A percentile compares a stretch with the other conserved stretches of the same genome.
phyloP scores from a whole-genome alignment of 1,140 invertebrate species.

The Drosophila mauritiana region DNA sequence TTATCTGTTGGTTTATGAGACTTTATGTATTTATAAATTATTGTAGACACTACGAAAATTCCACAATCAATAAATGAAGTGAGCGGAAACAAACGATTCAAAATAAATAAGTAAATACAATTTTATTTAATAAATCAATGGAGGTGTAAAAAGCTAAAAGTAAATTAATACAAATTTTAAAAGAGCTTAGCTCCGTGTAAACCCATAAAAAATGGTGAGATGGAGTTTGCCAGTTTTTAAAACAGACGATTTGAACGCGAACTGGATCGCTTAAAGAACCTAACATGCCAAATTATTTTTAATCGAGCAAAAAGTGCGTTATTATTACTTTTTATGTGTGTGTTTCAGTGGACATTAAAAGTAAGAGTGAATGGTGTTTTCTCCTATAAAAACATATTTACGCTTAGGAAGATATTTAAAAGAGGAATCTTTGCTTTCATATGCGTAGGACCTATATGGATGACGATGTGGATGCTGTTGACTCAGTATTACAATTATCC shows the following conservation, averaged over 20 bases:
- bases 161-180: background rate
- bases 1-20: conserved; percentile 24
- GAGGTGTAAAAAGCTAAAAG: background rate
- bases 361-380: background rate
- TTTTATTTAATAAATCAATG: background rate
- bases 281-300: background rate
- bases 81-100: background rate
- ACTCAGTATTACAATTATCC: conserved; percentile 40
- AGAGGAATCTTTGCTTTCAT: background rate
- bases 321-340: conserved; percentile 18
- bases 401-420: background rate
- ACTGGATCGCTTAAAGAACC: background rate
- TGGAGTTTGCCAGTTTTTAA: background rate
- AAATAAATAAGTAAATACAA: background rate
- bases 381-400: conserved; percentile 2
- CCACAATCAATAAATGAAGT: conserved; percentile 38
- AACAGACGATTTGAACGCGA: background rate
- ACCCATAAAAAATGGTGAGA: background rate
- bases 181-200: background rate
- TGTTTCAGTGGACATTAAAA: too few species aligned
- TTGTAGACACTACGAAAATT: conserved; percentile 28
- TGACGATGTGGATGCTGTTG: conserved; percentile 42
- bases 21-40: conserved; percentile 42
- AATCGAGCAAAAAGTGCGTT: background rate
- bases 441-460: conserved; percentile 20